Evolutionary conservation across 2,888 invertebrate species (phyloP).

Genomic region (Seira musarum): DNA sequence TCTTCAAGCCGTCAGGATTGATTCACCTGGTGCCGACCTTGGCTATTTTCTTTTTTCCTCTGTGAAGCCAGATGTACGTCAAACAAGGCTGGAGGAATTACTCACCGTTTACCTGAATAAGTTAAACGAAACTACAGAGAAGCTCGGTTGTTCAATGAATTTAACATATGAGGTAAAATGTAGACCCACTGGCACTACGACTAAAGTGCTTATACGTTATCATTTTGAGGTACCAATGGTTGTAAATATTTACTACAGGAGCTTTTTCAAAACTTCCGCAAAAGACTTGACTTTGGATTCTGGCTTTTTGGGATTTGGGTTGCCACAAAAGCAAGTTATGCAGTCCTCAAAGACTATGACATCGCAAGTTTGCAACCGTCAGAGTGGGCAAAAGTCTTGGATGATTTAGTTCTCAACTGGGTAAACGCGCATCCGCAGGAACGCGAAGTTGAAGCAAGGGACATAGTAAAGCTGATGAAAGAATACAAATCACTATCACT

Average conservation of each 20-base stretch:
- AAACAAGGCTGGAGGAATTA: not conserved
- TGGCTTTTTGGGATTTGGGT: not conserved
- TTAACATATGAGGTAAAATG: not conserved
- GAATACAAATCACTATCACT: not conserved
- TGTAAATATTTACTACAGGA: not conserved
- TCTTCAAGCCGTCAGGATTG: constrained; percentile 17
- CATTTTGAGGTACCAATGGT: not conserved
- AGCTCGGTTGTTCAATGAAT: not conserved
- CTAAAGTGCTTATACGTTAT: not conserved
- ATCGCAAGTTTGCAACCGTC: too few species aligned
- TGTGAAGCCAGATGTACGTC: constrained; percentile 8
- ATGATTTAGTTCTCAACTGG: not conserved
- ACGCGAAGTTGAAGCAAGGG: not conserved
- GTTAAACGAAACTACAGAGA: not conserved
- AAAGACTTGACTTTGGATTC: not conserved
- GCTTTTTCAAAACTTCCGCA: not conserved
- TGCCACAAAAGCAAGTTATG: not conserved
- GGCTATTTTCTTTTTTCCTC: not conserved
- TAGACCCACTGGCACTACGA: not conserved
- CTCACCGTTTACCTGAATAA: not conserved
- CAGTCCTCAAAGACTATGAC: not conserved
- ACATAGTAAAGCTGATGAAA: not conserved
- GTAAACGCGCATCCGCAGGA: not conserved
- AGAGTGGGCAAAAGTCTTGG: not conserved
- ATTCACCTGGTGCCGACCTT: not conserved